Percentiles rank a stretch among this genome's conserved stretches.
These are phyloP conservation scores for Pristionchus mayeri DNA, from an alignment of 2,888 invertebrate genomes.

Conservation along the genomic window DNA sequence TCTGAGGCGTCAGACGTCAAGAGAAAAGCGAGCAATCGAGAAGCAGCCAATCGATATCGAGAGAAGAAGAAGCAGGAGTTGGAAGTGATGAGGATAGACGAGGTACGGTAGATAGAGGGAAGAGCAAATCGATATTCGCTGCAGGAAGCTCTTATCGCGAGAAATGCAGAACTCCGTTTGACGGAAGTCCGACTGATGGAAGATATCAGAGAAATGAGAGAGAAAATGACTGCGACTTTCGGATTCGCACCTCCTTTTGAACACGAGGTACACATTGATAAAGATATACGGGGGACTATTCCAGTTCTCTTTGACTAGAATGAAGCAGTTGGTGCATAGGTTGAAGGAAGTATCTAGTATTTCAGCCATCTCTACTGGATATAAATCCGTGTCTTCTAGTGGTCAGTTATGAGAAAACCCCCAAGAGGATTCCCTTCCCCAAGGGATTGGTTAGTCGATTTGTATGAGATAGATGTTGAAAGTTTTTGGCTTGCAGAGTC, in stretches of 20 bases:
- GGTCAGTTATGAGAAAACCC: not conserved
- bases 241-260: constrained; percentile 14
- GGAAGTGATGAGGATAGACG: constrained; percentile 27
- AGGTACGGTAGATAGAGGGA: not conserved
- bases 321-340: not conserved
- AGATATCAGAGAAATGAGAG: not conserved
- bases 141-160: not conserved
- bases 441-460: not conserved
- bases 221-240: not conserved
- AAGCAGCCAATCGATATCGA: constrained; percentile 36
- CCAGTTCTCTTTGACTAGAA: not conserved
- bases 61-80: constrained; percentile 24
- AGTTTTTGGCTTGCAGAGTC: not conserved
- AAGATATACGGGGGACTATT: not conserved
- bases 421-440: constrained; percentile 17
- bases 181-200: not conserved
- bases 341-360: not conserved
- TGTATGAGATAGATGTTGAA: not conserved
- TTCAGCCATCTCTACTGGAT: not conserved
- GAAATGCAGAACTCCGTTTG: not conserved
- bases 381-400: not conserved
- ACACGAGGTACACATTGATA: not conserved
- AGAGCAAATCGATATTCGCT: not conserved
- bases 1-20: not conserved
- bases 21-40: constrained; percentile 21